Percentiles rank a stretch among this genome's conserved stretches.
phyloP scores from a whole-genome alignment of 2,888 invertebrate genomes.

The Leucophenga montana region DNA sequence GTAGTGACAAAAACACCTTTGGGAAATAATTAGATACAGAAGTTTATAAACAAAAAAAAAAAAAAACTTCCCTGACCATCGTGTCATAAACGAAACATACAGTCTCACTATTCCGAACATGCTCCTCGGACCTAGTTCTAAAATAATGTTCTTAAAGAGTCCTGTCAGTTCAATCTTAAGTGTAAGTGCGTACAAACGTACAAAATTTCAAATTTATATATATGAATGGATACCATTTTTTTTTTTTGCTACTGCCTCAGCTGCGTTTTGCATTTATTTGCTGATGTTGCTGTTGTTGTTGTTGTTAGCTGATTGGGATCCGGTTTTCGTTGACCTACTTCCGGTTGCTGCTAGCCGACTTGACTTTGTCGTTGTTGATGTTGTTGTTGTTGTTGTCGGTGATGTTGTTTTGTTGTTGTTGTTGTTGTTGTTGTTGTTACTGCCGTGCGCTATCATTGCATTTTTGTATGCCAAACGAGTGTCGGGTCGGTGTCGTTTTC shows the following conservation, averaged over 20 bases:
- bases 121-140: no score
- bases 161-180: no score
- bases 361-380: slow-evolving; percentile 29
- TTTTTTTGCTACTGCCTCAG: slow-evolving; percentile 45
- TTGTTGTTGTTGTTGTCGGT: slow-evolving; percentile 41
- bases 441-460: slow-evolving; percentile 20
- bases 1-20: no score
- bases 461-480: no score
- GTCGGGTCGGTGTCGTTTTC: no score
- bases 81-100: no score
- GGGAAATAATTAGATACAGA: no score
- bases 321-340: slow-evolving; percentile 70
- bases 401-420: slow-evolving; percentile 37
- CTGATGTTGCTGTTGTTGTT: slow-evolving; percentile 26
- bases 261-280: slow-evolving; percentile 52
- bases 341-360: slow-evolving; percentile 51
- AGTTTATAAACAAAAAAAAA: no score
- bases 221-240: slow-evolving; percentile 12
- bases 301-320: slow-evolving; percentile 52
- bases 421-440: slow-evolving; percentile 55
- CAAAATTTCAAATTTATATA: no score
- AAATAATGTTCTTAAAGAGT: no score
- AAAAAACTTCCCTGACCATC: no score
- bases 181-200: not conserved
- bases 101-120: no score